Percentiles rank a stretch among this genome's conserved stretches.
Conservation (phyloP, 2,113 vertebrate species). For the Neotoma lepida region DNA sequence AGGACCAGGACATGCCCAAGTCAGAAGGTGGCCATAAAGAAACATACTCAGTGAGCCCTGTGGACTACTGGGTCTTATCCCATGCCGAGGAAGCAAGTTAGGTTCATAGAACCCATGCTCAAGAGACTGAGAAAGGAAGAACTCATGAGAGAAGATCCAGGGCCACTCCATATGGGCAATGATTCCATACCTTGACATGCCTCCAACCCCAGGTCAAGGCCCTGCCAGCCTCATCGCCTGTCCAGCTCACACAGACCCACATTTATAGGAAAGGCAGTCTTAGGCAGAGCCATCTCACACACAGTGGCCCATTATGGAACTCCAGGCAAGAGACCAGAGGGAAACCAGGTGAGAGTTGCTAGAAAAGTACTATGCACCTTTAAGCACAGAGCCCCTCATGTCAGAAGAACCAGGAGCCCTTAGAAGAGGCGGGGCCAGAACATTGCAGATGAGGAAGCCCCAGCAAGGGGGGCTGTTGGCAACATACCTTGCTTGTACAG, state of each 20-base stretch:
- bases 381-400: not conserved
- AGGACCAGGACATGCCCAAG: not conserved
- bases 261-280: not conserved
- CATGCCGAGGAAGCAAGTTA: not conserved
- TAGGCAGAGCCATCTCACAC: not conserved
- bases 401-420: not conserved
- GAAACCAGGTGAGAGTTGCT: not conserved
- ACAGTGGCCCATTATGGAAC: not conserved
- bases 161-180: not conserved
- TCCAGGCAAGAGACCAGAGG: not conserved
- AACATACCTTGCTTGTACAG: conserved; percentile 76
- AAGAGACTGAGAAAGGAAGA: not conserved
- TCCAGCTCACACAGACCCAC: not conserved
- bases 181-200: not conserved
- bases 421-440: not conserved
- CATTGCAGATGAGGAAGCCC: not conserved
- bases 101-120: not conserved
- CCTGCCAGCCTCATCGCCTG: not conserved
- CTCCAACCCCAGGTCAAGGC: not conserved
- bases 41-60: not conserved
- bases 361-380: not conserved
- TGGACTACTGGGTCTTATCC: not conserved
- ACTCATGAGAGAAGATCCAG: not conserved
- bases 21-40: not conserved
- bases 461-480: conserved; percentile 76